Base-by-base conservation (phyloP, 1,140 invertebrate genomes). In the Chionoecetes opilio region DNA sequence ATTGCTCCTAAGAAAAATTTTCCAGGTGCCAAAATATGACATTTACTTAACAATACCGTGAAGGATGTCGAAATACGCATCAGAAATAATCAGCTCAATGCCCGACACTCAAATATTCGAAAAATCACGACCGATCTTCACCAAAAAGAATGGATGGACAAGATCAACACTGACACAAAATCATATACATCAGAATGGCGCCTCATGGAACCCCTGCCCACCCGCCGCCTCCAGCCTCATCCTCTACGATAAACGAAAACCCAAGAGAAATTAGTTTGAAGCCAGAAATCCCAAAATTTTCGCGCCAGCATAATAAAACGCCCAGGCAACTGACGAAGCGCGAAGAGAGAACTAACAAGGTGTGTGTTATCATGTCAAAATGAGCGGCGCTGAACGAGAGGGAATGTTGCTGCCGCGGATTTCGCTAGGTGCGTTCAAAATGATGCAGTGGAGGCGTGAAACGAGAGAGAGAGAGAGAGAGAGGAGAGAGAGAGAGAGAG, bases 251-350 rank as follows among this genome's bases (percentile, higher is more conserved):
- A n/a, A 75, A 75, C 63, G n/a, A 26, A 75, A 75, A n/a, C 21
- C 11, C 63, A n/a, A 75, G 21, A 75, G 63, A 75, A 75, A 75
- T 75, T 75, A 75, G 63, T 75, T 75, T 26, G 63, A 75, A n/a
- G 63, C 63, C 63, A 75, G 63, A 75, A 75, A 75, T 75, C 63
- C 63, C 63, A 75, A 75, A 75, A 75, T 75, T 75, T 75, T 75
- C 63, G 63, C 63, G 63, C 0, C 63, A 75, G 63, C 63, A 75
- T 75, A 75, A 75, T 75, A 75, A 75, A 75, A 75, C 63, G 63
- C 63, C n/a, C 63, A 26, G 14, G 21, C 63, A n/a, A n/a, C 63
- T 75, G 63, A 75, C 63, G 63, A 75, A 75, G 63, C 63, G 63
- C 26, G 63, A 26, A 75, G 63, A n/a, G 63, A 75, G 63, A 75